A percentile compares a stretch with the other conserved stretches of the same genome.
Conservation (phyloP, 2,113 vertebrate species). For the Menidia beryllina region DNA sequence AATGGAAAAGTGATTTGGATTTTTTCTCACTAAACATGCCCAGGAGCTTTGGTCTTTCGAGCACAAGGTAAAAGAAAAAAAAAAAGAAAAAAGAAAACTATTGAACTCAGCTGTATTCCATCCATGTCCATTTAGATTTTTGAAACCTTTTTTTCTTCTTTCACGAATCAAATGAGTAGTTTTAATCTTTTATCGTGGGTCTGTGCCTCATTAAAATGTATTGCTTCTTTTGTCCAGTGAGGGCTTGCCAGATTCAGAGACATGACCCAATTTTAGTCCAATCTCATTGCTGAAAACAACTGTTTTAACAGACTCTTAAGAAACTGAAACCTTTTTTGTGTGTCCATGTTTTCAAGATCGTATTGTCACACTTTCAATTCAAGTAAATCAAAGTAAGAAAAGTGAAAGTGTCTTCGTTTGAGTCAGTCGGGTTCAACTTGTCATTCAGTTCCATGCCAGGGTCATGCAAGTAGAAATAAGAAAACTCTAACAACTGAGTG, state of each 20-base stretch:
- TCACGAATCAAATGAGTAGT: conserved; percentile 47
- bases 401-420: conserved; percentile 39
- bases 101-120: conserved; percentile 31
- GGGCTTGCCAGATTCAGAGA: conserved; percentile 48
- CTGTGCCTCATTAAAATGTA: conserved; percentile 62
- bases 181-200: conserved; percentile 60
- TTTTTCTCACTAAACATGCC: not conserved
- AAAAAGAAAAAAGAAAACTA: conserved; percentile 23
- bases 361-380: conserved; percentile 21
- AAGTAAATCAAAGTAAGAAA: conserved; percentile 36
- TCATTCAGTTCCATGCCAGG: conserved; percentile 68
- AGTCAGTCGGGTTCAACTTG: conserved; percentile 60
- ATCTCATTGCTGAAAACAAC: conserved; percentile 20
- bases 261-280: conserved; percentile 46
- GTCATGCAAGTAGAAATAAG: conserved; percentile 65
- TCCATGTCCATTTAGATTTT: conserved; percentile 19
- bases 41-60: conserved; percentile 20
- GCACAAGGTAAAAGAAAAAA: conserved; percentile 33
- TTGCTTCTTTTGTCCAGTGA: conserved; percentile 55
- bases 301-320: conserved; percentile 32
- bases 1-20: conserved; percentile 37
- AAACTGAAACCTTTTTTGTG: conserved; percentile 6
- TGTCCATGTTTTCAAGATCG: conserved; percentile 1
- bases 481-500: conserved; percentile 54
- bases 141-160: conserved; percentile 20